Base-by-base conservation (phyloP, 2,113 vertebrate genomes). In the Pollachius pollachius region DNA sequence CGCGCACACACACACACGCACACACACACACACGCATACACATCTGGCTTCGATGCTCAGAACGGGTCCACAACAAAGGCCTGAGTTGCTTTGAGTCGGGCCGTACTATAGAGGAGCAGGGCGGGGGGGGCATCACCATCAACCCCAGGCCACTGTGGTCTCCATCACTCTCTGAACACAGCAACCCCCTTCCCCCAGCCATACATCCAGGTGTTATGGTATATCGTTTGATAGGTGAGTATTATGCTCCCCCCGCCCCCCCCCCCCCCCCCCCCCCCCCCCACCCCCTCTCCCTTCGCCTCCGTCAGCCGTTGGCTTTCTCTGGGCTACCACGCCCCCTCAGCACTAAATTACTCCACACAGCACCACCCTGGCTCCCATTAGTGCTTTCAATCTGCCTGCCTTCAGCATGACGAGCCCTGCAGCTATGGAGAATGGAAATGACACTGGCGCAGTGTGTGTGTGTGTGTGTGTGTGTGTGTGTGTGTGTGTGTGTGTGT, bases 361-460 rank as follows among this genome's bases (percentile, higher is more conserved):
- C 81, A 80, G 87, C 88, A 90, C 89, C 88, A 90, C 80, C 80
- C 86, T 84, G 70, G 70, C 83, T 84, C 87, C 86, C 85, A 88
- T 83, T 84, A 89, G 70, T 78, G 84, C 79, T 75, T 87, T 92
- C 85, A 92, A 91, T 92, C 88, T 86, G 86, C 83, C 89, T 93
- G 82, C 90, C 90, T 92, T 92, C 85, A 91, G 81, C 88, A 84
- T 69, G 85, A 89, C 77, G 76, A 81, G 83, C 79, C 90, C 85
- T 68, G 79, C 73, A 83, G 85, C 76, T 73, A 91, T 76, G 78
- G 25, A 69, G 80, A 81, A 92, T 78, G 81, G 85, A 89, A 93
- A 93, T 92, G 80, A 87, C 77, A 83, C 16, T 62, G 27, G 27
- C 84, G 77, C 79, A 52, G 60, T n/a, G 57, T 15, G 61, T 34